phyloP scores from a whole-genome alignment of 2,113 vertebrate genomes.

The Megaceryle torquata region DNA sequence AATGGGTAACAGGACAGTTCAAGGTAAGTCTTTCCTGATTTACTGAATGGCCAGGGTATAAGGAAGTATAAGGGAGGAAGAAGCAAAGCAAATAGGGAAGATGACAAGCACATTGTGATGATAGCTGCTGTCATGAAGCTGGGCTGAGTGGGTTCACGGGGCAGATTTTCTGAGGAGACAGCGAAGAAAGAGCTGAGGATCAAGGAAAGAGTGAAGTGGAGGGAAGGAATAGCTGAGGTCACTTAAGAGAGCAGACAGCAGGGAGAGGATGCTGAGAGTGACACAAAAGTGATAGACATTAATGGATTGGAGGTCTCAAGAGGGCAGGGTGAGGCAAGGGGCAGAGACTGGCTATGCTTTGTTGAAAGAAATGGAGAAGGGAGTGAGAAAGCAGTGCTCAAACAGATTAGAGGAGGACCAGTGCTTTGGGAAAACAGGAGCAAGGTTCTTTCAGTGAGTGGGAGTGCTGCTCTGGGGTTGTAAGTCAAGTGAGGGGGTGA shows the following conservation, averaged over 20 bases:
- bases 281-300: conserved; percentile 56
- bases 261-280: conserved; percentile 26
- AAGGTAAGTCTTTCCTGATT: background rate
- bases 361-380: conserved; percentile 44
- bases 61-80: background rate
- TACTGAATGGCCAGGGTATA: background rate
- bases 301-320: conserved; percentile 48
- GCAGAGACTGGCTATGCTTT: conserved; percentile 36
- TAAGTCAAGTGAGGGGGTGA: conserved; percentile 1
- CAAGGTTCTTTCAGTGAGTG: conserved; percentile 12
- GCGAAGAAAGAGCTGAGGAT: conserved; percentile 14
- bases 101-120: background rate
- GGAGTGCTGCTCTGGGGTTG: background rate
- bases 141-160: background rate
- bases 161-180: background rate
- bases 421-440: conserved; percentile 40
- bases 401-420: background rate
- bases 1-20: background rate
- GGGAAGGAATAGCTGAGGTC: conserved; percentile 26
- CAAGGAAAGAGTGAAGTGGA: conserved; percentile 35
- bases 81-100: background rate
- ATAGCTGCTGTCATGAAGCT: background rate
- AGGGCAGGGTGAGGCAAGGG: conserved; percentile 56
- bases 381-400: background rate
- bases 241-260: conserved; percentile 5